Conservation (phyloP, 2,888 invertebrate genomes). For the Sialis lutaria region DNA sequence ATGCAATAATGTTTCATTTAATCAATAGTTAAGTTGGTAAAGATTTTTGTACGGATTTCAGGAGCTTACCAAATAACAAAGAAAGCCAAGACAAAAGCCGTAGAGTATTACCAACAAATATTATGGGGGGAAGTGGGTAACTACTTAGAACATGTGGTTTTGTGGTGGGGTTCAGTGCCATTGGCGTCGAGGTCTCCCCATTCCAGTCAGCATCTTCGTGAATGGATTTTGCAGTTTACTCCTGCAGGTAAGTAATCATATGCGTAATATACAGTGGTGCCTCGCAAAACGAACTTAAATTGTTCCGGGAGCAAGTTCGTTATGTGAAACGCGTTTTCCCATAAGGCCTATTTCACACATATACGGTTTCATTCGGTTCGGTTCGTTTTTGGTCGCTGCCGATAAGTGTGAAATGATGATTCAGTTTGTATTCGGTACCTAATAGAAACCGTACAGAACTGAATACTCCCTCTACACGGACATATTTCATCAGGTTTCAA, state of each 20-base stretch:
- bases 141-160: conserved; percentile 59
- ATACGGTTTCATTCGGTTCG: too few relatives aligned
- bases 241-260: conserved; percentile 29
- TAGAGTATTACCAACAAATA: conserved; percentile 53
- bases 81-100: conserved; percentile 41
- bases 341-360: too few relatives aligned
- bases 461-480: too few relatives aligned
- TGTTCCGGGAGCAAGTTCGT: too few relatives aligned
- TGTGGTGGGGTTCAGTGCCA: conserved; percentile 70
- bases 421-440: too few relatives aligned
- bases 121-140: conserved; percentile 70
- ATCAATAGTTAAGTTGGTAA: background rate
- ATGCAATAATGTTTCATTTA: background rate
- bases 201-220: conserved; percentile 43
- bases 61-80: conserved; percentile 9
- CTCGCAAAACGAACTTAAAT: too few relatives aligned
- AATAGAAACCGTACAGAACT: too few relatives aligned
- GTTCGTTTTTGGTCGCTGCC: too few relatives aligned
- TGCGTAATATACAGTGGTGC: background rate
- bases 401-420: too few relatives aligned
- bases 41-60: too few relatives aligned
- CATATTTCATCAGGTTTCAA: too few relatives aligned
- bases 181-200: conserved; percentile 45
- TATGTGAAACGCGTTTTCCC: too few relatives aligned
- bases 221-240: conserved; percentile 43